Conservation (phyloP, 2,888 invertebrate species). For the Sinelater perroti region DNA sequence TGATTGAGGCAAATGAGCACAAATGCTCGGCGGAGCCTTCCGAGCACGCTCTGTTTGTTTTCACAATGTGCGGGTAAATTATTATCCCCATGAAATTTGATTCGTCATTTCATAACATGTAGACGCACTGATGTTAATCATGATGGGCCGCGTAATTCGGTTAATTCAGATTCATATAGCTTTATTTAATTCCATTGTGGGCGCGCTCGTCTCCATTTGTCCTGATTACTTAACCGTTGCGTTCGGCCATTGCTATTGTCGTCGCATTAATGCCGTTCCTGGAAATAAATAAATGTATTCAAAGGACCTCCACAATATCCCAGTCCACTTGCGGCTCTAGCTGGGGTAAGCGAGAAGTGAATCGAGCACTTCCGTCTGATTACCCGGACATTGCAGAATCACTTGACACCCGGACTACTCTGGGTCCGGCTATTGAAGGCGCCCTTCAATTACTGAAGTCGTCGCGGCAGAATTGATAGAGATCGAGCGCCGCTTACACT, state of each 20-base stretch:
- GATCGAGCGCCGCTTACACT: slow-evolving; percentile 20
- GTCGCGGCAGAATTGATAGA: slow-evolving; percentile 28
- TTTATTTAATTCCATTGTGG: slow-evolving; percentile 30
- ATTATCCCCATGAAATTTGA: slow-evolving; percentile 56
- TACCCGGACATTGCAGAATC: slow-evolving; percentile 41
- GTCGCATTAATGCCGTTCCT: slow-evolving; percentile 2
- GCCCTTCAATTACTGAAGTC: slow-evolving; percentile 31
- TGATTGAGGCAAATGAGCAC: slow-evolving; percentile 56
- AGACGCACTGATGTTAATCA: slow-evolving; percentile 46
- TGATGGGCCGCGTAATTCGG: slow-evolving; percentile 39
- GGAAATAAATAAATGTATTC: not conserved
- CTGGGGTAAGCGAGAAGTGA: slow-evolving; percentile 40
- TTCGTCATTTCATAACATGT: slow-evolving; percentile 51
- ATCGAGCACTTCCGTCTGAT: slow-evolving; percentile 43
- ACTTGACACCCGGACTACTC: slow-evolving; percentile 41
- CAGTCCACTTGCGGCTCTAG: slow-evolving; percentile 38
- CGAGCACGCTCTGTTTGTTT: slow-evolving; percentile 53
- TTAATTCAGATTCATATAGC: slow-evolving; percentile 33
- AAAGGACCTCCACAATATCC: slow-evolving; percentile 7
- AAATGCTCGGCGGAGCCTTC: slow-evolving; percentile 46
- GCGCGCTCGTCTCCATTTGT: slow-evolving; percentile 4
- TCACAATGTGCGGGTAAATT: slow-evolving; percentile 55
- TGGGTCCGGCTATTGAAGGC: slow-evolving; percentile 25
- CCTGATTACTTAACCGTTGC: slow-evolving; percentile 24
- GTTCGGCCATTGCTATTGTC: slow-evolving; percentile 19